These are phyloP conservation scores for Uropsilus gracilis DNA, from an alignment of 2,113 vertebrate species.

Conservation along the genomic window DNA sequence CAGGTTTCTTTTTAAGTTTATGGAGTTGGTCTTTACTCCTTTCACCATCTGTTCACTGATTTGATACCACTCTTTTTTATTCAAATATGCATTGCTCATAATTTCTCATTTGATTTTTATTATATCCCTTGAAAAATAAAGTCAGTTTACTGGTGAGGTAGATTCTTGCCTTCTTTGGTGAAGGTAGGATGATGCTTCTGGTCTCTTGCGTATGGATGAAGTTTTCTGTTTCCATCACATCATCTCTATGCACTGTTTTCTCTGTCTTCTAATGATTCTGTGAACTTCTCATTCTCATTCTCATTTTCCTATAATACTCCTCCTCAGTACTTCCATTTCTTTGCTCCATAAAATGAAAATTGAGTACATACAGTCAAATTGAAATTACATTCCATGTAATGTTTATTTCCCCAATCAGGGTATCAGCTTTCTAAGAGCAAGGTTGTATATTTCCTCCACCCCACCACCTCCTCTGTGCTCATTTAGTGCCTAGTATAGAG, in stretches of 20 bases:
- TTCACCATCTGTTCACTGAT: background rate
- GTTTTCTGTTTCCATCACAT: background rate
- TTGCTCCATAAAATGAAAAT: background rate
- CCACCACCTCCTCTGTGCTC: accelerated
- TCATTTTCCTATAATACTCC: background rate
- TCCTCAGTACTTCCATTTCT: background rate
- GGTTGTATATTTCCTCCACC: background rate
- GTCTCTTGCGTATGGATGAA: background rate
- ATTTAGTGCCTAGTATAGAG: background rate
- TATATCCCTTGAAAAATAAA: background rate
- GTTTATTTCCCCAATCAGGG: background rate
- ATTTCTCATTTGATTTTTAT: constrained; percentile 15
- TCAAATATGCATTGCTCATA: background rate
- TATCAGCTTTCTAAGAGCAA: background rate
- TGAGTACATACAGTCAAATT: background rate
- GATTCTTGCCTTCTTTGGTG: background rate
- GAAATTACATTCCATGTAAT: no score
- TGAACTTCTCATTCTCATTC: background rate
- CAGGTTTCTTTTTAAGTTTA: background rate
- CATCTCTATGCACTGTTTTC: background rate
- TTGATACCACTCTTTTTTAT: background rate
- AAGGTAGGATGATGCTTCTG: background rate
- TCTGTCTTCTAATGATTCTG: background rate
- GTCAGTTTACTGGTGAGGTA: background rate
- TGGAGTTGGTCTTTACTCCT: background rate